phyloP scores from a whole-genome alignment of 2,797 vertebrate genomes.

The Rallus crepitans region DNA sequence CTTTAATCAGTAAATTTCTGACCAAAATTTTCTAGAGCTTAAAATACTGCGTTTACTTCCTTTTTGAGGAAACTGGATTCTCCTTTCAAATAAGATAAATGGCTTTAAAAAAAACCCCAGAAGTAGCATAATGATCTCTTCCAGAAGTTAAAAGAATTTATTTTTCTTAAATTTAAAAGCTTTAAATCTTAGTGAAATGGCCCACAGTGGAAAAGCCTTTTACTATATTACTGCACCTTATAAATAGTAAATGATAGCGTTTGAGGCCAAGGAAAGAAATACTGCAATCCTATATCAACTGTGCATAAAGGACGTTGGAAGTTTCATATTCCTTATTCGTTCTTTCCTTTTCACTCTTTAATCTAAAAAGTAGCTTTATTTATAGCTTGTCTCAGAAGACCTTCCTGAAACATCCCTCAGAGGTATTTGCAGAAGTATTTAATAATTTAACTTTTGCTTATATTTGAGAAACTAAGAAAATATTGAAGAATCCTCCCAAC shows the following conservation, averaged over 20 bases:
- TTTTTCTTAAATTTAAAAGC: conserved; percentile 50
- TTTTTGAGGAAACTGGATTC: background rate
- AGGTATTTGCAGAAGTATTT: conserved; percentile 12
- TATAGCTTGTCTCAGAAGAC: conserved; percentile 14
- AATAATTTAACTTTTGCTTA: conserved; percentile 23
- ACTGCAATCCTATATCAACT: conserved; percentile 22
- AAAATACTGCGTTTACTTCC: background rate
- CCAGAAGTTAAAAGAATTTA: background rate
- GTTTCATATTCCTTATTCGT: background rate
- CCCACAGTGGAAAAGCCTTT: conserved; percentile 50
- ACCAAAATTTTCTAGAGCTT: background rate
- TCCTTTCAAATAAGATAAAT: background rate
- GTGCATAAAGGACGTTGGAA: conserved; percentile 16
- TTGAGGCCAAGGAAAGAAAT: conserved; percentile 43
- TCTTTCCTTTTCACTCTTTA: conserved; percentile 3
- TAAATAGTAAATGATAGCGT: conserved; percentile 55
- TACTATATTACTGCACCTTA: conserved; percentile 37
- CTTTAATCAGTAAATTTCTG: background rate
- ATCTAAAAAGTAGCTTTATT: conserved; percentile 23
- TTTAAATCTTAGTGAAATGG: conserved; percentile 53
- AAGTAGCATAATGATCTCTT: background rate
- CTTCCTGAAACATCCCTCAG: background rate
- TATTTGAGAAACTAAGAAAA: conserved; percentile 32
- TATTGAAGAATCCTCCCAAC: background rate
- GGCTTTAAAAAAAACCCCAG: background rate